A percentile compares a stretch with the other conserved stretches of the same genome.
Evolutionary conservation across 2,113 vertebrate genomes (phyloP).

Genomic region (Phoxinus phoxinus): DNA sequence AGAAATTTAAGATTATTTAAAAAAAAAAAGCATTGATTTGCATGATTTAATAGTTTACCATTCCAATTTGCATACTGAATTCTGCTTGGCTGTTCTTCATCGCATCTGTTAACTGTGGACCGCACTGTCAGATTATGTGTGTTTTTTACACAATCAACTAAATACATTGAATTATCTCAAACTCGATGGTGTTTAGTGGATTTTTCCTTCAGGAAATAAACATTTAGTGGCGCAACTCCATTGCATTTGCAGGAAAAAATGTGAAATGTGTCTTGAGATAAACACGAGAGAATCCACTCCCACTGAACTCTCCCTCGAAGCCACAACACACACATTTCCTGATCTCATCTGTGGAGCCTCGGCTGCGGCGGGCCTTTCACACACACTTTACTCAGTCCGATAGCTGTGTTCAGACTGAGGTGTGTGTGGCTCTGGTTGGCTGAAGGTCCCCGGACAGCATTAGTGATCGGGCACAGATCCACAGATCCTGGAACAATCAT

Average conservation of each 20-base stretch:
- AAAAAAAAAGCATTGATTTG: neutral
- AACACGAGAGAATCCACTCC: neutral
- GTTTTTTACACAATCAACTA: neutral
- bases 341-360: neutral
- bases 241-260: neutral
- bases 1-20: neutral
- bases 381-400: neutral
- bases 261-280: neutral
- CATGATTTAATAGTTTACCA: neutral
- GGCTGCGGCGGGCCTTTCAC: neutral
- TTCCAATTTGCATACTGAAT: conserved; percentile 3
- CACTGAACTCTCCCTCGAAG: neutral
- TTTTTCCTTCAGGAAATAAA: neutral
- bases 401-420: neutral
- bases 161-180: neutral
- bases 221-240: neutral
- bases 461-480: conserved; percentile 6
- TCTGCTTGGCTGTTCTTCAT: neutral
- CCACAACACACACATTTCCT: neutral
- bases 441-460: neutral
- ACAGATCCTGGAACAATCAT: conserved; percentile 8
- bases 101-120: neutral
- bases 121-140: neutral
- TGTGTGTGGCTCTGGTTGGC: neutral
- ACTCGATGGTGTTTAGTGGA: neutral